A percentile compares a stretch with the other conserved stretches of the same genome.
Evolutionary conservation across 2,797 vertebrate species (phyloP).

Genomic region (Microtus californicus): DNA sequence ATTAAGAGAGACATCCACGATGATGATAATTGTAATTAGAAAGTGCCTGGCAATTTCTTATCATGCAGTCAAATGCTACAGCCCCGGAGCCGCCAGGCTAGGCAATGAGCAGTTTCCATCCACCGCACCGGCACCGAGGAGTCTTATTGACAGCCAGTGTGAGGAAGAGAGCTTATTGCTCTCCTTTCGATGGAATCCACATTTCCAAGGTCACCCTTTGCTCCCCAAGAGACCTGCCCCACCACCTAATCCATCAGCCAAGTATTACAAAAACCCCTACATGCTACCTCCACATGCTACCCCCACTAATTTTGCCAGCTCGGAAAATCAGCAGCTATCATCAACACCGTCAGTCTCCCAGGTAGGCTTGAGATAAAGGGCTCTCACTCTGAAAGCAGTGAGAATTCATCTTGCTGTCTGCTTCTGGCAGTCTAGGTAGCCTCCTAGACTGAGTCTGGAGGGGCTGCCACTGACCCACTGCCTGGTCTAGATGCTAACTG

Average conservation of each 20-base stretch:
- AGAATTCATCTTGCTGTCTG: not conserved
- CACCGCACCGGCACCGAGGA: not conserved
- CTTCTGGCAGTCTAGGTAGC: not conserved
- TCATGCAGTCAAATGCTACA: conserved; percentile 64
- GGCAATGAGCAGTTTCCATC: not conserved
- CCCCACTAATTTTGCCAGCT: not conserved
- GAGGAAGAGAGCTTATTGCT: conserved; percentile 66
- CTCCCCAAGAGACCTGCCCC: conserved; percentile 54
- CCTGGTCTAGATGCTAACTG: not conserved
- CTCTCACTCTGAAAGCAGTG: not conserved
- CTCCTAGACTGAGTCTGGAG: not conserved
- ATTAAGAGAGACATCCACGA: conserved; percentile 85
- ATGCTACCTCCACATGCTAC: not conserved
- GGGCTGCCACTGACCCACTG: not conserved
- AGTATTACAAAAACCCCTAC: conserved; percentile 14
- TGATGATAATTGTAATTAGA: conserved; percentile 84
- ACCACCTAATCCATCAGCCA: conserved; percentile 42
- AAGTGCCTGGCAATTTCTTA: conserved; percentile 79
- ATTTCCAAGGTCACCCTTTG: conserved; percentile 71
- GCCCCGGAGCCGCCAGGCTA: conserved; percentile 57
- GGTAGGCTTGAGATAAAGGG: not conserved
- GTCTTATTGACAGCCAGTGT: conserved; percentile 59
- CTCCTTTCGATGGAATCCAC: conserved; percentile 53
- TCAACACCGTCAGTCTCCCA: not conserved
- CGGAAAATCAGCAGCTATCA: conserved; percentile 23